Base-by-base conservation (phyloP, 92 coral and sea anemone species). In the Palythoa heliodiscus region DNA sequence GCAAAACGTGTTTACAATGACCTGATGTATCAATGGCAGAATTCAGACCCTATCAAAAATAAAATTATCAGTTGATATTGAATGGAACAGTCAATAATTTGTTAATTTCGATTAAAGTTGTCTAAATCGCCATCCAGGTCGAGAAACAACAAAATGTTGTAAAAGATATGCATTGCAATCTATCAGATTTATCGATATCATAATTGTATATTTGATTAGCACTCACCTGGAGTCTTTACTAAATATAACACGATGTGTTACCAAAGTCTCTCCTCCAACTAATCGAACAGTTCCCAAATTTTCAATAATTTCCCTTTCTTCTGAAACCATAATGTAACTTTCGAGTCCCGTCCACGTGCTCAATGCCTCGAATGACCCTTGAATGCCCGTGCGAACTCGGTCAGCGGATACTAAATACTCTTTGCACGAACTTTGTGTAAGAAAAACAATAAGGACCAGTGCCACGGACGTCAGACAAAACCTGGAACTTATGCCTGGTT, bases 221-320 rank as follows among this genome's bases (percentile, higher is more conserved):
- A 72, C 95, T 79, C 75, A 96, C 98, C 92, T 93, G 71, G 98
- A 92, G 77, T 94, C 98, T 58, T 73, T 92, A 83, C 98, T 94
- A 80, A 96, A 96, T 58, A 80, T 85, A 76, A 87, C 89, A 81
- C 92, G 95, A 58, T 89, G 88, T 79, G 92, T 53, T 7, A 95
- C 91, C 35, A 96, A 82, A 54, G 98, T 92, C 87, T 94, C 93
- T 3, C 98, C 98, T 66, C 98, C 98, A 89, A 96, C 93, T 40
- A 92, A 86, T 38, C 93, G 91, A 75, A 94, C 92, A 81, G 64
- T 79, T 5, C 98, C 98, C 50, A 93, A 78, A 86, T 71, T 55
- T 73, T 89, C 86, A 22, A 82, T 23, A 64, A 83, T 71, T 86
- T 68, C 80, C 24, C 71, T 88, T 24, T 85, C 71, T 38, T 72